These are phyloP conservation scores for Drosophila aldrichi DNA, from an alignment of 2,888 invertebrate genomes.

Conservation along the genomic window DNA sequence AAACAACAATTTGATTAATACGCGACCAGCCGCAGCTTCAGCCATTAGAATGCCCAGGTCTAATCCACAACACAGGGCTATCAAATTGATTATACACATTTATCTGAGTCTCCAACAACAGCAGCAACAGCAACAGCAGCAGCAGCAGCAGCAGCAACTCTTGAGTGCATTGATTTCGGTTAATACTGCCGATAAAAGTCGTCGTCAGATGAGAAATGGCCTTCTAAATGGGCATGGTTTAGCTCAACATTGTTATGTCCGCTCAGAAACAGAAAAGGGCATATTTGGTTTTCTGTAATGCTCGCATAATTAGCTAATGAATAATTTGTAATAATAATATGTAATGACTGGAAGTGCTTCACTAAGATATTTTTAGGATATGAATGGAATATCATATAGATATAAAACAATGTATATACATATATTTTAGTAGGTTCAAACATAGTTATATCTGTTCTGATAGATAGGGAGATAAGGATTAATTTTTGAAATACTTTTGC, in stretches of 20 bases:
- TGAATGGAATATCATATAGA: too few relatives aligned
- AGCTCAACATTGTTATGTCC: slow-evolving; percentile 2
- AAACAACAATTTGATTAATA: slow-evolving; percentile 77
- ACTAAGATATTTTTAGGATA: background rate
- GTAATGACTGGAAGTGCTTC: too few relatives aligned
- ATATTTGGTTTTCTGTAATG: background rate
- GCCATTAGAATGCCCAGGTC: slow-evolving; percentile 62
- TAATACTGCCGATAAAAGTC: slow-evolving; percentile 72
- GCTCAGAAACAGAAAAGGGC: background rate
- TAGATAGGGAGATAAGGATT: background rate
- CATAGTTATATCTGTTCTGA: background rate
- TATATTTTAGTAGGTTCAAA: background rate
- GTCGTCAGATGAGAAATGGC: slow-evolving; percentile 60
- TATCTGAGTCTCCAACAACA: slow-evolving; percentile 57
- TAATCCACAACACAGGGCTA: slow-evolving; percentile 50
- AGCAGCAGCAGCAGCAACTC: slow-evolving; percentile 15
- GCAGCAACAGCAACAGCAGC: too few relatives aligned
- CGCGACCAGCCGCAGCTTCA: slow-evolving; percentile 35
- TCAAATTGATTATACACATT: slow-evolving; percentile 82
- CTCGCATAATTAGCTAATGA: background rate
- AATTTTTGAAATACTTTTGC: background rate
- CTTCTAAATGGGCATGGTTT: slow-evolving; percentile 50
- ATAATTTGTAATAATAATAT: background rate
- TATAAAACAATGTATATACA: background rate
- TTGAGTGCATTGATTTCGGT: slow-evolving; percentile 72